These are phyloP conservation scores for Drosophila nigricruria DNA, from an alignment of 2,888 invertebrate species.

Conservation along the genomic window DNA sequence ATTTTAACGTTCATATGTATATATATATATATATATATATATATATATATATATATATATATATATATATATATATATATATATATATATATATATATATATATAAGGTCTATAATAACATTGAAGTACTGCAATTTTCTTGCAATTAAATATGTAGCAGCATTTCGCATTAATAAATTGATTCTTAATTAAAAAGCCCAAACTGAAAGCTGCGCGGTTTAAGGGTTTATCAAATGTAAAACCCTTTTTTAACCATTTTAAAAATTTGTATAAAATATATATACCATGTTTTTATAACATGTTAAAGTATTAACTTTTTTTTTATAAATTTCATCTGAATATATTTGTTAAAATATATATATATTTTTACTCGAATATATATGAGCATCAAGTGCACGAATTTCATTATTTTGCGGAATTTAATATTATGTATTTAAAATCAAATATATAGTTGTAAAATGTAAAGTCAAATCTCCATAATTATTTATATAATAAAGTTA, in stretches of 20 bases:
- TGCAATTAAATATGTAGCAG: conserved; percentile 66
- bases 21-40: conserved; percentile 1
- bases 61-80: conserved; percentile 2
- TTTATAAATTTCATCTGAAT: not conserved
- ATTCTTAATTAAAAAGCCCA: conserved; percentile 64
- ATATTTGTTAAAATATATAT: not conserved
- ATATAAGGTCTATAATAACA: conserved; percentile 8
- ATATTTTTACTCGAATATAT: not conserved
- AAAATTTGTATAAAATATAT: not conserved
- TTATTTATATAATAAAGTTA: not conserved
- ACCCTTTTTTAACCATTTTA: not conserved
- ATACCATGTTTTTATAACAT: not conserved
- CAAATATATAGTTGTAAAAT: not conserved
- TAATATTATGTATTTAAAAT: not conserved
- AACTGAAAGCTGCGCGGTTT: conserved; percentile 23
- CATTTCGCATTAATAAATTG: conserved; percentile 63
- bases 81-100: not conserved
- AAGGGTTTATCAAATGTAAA: not conserved
- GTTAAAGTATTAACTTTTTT: not conserved
- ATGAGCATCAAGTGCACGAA: not conserved
- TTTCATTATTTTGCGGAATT: not conserved
- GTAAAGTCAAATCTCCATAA: no score
- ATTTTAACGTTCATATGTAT: no score
- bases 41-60: not conserved
- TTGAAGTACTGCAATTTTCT: conserved; percentile 48